Evolutionary conservation across 2,888 invertebrate genomes (phyloP), one percentile per base, ranked within the genome.

Genomic region (Rhorus exstirpatorius): DNA sequence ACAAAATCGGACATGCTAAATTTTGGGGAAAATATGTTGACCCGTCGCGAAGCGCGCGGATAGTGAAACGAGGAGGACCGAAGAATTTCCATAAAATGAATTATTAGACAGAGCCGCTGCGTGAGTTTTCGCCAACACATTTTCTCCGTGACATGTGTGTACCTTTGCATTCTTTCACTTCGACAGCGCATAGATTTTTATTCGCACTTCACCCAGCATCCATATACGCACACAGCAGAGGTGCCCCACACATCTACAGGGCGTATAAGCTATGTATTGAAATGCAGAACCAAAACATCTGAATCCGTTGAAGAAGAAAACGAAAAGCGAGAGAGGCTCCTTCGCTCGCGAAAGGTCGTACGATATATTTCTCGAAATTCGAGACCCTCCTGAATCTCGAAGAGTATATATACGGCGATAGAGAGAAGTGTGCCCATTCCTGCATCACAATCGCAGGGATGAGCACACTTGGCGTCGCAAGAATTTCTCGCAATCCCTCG

Each of bases 21-120:
- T 92, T 92, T 92, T 89, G 83, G 87, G 88, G 86, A 91, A 92
- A 92, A 92, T 92, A 92, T 92, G 92, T 91, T 91, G 86, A 83
- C 86, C 85, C 84, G 77, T 70, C 55, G 21, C 31, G 70, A 51
- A 77, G 49, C 51, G 17, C n/a, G 60, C 53, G 61, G 44, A 41
- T 17, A 41, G 26, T 41, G 67, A 41, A 72, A 74, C 17, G 63
- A 49, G 53, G 17, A 70, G 70, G 61, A 75, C 61, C 24, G 44
- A 31, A 61, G 60, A 74, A 90, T 89, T 89, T 90, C 88, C 90
- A 90, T 90, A 90, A 89, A 90, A 89, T 90, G 90, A 90, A 89
- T 90, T 90, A 90, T 90, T 89, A 88, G 88, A 88, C 72, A 84
- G 86, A 79, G 61, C 78, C 68, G 83, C 81, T 70, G 82, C n/a